Percentiles rank a stretch among this genome's conserved stretches.
Evolutionary conservation across 92 coral and sea anemone species (phyloP).

Genomic region (Siderastrea siderea): DNA sequence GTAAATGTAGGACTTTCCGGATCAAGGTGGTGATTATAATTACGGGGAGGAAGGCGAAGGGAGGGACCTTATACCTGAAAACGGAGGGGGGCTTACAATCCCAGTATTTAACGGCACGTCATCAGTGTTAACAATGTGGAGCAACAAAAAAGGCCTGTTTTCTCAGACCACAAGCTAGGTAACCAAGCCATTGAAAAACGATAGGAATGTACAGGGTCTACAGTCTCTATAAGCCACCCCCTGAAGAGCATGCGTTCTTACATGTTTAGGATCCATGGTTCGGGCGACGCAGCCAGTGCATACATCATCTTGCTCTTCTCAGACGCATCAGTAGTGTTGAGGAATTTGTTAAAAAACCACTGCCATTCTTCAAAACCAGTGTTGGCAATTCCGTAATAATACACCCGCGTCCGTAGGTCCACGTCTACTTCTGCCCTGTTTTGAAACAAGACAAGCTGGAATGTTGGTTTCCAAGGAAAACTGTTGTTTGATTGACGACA

Average conservation of each 20-base stretch:
- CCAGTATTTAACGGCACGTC: too few species aligned
- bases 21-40: too few species aligned
- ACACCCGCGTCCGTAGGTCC: slow-evolving; percentile 84
- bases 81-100: too few species aligned
- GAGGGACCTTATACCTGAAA: too few species aligned
- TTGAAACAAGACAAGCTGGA: background rate
- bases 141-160: too few species aligned
- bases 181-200: too few species aligned
- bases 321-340: slow-evolving; percentile 83
- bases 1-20: too few species aligned
- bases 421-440: slow-evolving; percentile 72
- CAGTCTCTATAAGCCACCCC: too few species aligned
- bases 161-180: too few species aligned
- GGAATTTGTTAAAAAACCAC: slow-evolving; percentile 76
- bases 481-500: background rate
- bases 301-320: slow-evolving; percentile 80
- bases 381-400: slow-evolving; percentile 87
- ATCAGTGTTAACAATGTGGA: too few species aligned
- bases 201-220: too few species aligned
- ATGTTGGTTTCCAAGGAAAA: background rate
- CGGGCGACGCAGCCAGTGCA: slow-evolving; percentile 85
- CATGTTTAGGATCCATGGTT: slow-evolving; percentile 92
- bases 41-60: too few species aligned
- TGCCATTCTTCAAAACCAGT: slow-evolving; percentile 92
- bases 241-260: slow-evolving; percentile 19